These are phyloP conservation scores for Andricus curvator DNA, from an alignment of 2,888 invertebrate genomes.

Conservation along the genomic window DNA sequence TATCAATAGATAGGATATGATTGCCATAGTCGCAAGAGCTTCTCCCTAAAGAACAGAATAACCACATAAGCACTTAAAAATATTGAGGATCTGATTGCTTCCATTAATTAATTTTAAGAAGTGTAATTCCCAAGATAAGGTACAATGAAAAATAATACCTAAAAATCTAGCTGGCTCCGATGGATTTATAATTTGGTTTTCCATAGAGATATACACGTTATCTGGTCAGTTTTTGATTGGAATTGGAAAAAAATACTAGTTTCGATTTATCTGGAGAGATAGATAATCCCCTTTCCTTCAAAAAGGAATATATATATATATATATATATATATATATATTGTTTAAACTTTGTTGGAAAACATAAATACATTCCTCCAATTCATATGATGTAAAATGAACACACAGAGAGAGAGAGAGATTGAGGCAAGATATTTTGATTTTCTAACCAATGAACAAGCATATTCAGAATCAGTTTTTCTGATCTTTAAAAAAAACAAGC, in stretches of 20 bases:
- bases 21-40: slow-evolving; percentile 46
- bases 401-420: too few species aligned
- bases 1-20: slow-evolving; percentile 39
- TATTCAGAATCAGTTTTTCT: too few species aligned
- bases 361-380: neutral
- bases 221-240: too few species aligned
- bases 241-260: too few species aligned
- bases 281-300: too few species aligned
- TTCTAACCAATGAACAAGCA: too few species aligned
- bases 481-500: too few species aligned
- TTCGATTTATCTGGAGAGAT: too few species aligned
- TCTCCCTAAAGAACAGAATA: slow-evolving; percentile 39
- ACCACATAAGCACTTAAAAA: slow-evolving; percentile 43
- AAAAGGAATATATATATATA: too few species aligned
- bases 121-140: slow-evolving; percentile 43
- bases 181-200: neutral
- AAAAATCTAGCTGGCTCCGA: slow-evolving; percentile 43
- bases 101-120: slow-evolving; percentile 14
- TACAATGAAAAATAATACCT: slow-evolving; percentile 43
- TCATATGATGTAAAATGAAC: slow-evolving; percentile 32
- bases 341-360: neutral
- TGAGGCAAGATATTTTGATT: too few species aligned
- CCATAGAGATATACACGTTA: slow-evolving; percentile 11
- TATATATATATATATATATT: too few species aligned
- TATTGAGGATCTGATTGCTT: slow-evolving; percentile 39